Base-by-base conservation (phyloP, 2,797 vertebrate species). In the Scolopax bukidnonensis region DNA sequence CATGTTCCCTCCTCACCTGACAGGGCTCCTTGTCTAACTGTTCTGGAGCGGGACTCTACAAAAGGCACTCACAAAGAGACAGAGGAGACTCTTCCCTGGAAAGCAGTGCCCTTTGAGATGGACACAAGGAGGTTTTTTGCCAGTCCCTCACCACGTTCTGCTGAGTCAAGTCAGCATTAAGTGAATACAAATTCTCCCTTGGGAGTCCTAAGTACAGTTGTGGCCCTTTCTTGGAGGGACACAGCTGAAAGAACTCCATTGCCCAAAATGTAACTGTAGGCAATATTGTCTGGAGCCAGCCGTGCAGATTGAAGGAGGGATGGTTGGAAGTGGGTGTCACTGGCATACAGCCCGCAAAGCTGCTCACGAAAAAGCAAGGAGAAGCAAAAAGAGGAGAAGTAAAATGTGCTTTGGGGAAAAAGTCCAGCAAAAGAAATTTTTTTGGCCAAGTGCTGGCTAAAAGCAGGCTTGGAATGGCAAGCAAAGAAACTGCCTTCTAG, bases 151-250 rank as follows among this genome's bases (percentile, higher is more conserved):
- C 16, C 60, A 48, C 25, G 9, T 87, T 92, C 48, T 96, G 90
- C 93, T 92, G 95, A 92, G 81, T 95, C 92, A 94, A 70, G 70
- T 70, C 78, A 74, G n/a, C 87, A 77, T 45, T 84, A 87, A 85
- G 70, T 36, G 81, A 87, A 90, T 83, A 27, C 20, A 36, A 63
- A 70, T 47, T 91, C 27, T 95, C 84, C 45, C 59, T 53, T 68
- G 70, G 56, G 75, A 94, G 68, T 77, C 53, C 56, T 63, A 64
- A 83, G 79, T 93, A 57, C 16, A 33, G 23, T 48, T 81, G 16
- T 5, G 1, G 11, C 41, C 14, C 23, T 45, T 50, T 32, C 86
- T 80, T 48, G 45, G 19, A 57, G 36, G 21, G 68, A 77, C n/a
- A 43, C 27, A 83, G 71, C 28, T 63, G 61, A 71, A 89, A 92